Evolutionary conservation across 2,888 invertebrate genomes (phyloP).

Genomic region (Trichogramma dendrolimi): DNA sequence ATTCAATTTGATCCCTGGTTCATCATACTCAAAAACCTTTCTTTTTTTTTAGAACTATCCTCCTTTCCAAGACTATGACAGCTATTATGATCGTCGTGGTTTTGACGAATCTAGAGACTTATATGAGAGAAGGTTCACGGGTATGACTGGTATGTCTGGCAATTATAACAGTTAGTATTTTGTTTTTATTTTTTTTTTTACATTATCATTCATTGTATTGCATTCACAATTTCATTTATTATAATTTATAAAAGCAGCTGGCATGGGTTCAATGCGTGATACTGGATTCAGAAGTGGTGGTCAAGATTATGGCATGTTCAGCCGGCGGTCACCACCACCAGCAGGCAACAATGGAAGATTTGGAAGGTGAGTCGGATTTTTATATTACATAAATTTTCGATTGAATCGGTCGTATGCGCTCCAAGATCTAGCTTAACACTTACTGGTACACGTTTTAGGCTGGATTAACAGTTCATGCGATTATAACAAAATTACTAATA

Average conservation of each 20-base stretch:
- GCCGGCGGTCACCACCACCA: slow-evolving; percentile 72
- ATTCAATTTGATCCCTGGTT: slow-evolving; percentile 1
- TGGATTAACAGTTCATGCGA: slow-evolving; percentile 49
- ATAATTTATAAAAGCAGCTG: slow-evolving; percentile 44
- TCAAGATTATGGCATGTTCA: slow-evolving; percentile 74
- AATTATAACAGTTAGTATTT: slow-evolving; percentile 19
- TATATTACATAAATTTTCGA: not conserved
- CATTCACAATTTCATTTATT: slow-evolving; percentile 4
- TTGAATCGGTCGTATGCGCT: slow-evolving; percentile 29
- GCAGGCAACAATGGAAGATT: slow-evolving; percentile 50
- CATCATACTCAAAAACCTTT: slow-evolving; percentile 13
- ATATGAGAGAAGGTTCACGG: slow-evolving; percentile 75
- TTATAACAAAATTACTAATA: slow-evolving; percentile 25
- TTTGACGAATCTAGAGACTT: slow-evolving; percentile 76
- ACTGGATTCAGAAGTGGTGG: slow-evolving; percentile 59
- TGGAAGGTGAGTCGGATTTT: slow-evolving; percentile 43
- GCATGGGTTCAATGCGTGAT: slow-evolving; percentile 66
- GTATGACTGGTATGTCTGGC: slow-evolving; percentile 52
- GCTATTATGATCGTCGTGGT: slow-evolving; percentile 73
- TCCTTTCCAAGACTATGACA: slow-evolving; percentile 62
- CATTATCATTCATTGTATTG: not conserved
- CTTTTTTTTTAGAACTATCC: slow-evolving; percentile 15
- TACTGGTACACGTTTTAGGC: slow-evolving; percentile 42
- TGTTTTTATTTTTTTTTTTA: not conserved
- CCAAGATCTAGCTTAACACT: slow-evolving; percentile 48